phyloP scores from a whole-genome alignment of 2,888 invertebrate genomes.

The Epirrita christyi region DNA sequence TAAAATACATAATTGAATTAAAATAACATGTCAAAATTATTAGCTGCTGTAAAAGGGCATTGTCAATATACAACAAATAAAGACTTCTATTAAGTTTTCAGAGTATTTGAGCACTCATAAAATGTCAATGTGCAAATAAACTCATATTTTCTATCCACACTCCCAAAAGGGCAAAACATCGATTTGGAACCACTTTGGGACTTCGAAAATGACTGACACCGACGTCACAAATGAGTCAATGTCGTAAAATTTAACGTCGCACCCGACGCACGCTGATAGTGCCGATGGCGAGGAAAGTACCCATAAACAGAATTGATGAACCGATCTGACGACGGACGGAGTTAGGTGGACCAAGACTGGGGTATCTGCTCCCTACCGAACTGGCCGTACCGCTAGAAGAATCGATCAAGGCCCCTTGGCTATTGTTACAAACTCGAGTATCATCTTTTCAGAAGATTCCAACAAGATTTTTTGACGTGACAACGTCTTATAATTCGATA shows the following conservation, averaged over 20 bases:
- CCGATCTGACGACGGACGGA: constrained; percentile 41
- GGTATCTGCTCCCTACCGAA: not conserved
- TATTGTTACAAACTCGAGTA: no score
- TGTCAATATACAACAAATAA: no score
- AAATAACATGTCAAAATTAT: no score
- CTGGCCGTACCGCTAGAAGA: no score
- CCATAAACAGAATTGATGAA: constrained; percentile 81
- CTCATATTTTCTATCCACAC: not conserved
- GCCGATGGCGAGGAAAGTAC: constrained; percentile 73
- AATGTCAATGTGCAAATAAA: not conserved
- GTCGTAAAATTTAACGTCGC: constrained; percentile 79
- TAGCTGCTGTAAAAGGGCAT: no score
- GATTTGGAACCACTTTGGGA: constrained; percentile 20
- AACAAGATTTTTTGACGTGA: no score
- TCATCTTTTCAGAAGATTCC: no score
- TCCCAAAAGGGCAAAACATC: constrained; percentile 32
- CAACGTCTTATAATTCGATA: no score
- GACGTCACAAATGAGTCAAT: constrained; percentile 70
- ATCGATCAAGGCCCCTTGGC: no score
- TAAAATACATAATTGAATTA: no score
- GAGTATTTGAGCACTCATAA: not conserved
- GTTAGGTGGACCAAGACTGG: constrained; percentile 7
- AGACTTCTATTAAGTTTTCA: no score
- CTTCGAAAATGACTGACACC: constrained; percentile 64
- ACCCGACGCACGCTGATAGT: constrained; percentile 70